These are phyloP conservation scores for Callorhinus ursinus DNA, from an alignment of 2,113 vertebrate genomes.

Conservation along the genomic window DNA sequence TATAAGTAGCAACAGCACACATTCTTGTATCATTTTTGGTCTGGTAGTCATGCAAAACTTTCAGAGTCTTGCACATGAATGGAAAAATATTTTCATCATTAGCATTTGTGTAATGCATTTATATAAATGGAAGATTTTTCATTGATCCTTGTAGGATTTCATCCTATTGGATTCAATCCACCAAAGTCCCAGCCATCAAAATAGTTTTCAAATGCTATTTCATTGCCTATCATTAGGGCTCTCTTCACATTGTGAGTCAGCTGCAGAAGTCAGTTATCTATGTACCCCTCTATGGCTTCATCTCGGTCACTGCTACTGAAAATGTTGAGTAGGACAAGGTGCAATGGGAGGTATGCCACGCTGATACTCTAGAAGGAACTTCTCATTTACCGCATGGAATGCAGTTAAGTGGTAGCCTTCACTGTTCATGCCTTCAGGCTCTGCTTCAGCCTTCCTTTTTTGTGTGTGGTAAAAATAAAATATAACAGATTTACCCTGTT, in stretches of 20 bases:
- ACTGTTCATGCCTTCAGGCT: neutral
- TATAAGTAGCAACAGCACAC: neutral
- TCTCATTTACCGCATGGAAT: neutral
- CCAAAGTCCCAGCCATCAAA: neutral
- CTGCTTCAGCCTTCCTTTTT: neutral
- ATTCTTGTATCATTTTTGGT: conserved; percentile 33
- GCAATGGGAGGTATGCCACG: neutral
- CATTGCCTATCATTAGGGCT: neutral
- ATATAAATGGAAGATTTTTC: neutral
- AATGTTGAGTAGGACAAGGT: neutral
- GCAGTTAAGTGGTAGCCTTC: neutral
- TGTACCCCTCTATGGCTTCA: neutral
- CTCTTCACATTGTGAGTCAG: neutral
- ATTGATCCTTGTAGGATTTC: neutral
- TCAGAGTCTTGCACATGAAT: neutral
- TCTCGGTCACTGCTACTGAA: neutral
- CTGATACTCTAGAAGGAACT: neutral
- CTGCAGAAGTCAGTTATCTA: neutral
- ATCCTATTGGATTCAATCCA: neutral
- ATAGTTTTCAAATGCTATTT: conserved; percentile 7
- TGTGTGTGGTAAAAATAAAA: neutral
- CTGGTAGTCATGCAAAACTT: conserved; percentile 19
- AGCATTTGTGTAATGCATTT: neutral
- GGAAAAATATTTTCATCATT: neutral
- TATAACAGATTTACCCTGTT: neutral